Base-by-base conservation (phyloP, 2,113 vertebrate genomes). In the Chinchilla lanigera region DNA sequence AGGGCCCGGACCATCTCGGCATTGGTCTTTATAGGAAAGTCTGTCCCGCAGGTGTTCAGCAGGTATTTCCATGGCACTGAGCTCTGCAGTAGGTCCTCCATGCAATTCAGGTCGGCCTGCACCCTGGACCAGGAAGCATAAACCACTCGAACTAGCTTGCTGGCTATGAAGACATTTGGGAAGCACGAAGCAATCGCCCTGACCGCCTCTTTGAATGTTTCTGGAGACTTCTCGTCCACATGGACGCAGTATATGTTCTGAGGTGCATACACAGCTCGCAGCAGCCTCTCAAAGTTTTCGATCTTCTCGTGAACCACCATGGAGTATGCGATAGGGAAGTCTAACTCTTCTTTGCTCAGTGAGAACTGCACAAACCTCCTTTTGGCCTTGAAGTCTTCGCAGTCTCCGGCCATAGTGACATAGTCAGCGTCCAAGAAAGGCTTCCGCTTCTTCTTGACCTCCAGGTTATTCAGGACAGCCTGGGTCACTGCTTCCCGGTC, bases 11-110 rank as follows among this genome's bases (percentile, higher is more conserved):
- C 98, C 0, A 99, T 99, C 97, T 99, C 99, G 0, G 98, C 94
- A 0, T 99, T 99, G 86, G 99, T 99, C 98, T 99, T 99, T 91
- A 99, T 98, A 47, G 99, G 99, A 93, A 99, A 99, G 92, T 99
- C 99, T 0, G 99, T 98, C 92, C 99, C 99, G 0, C 99, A 99
- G 0, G 99, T 99, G 94, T 99, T 99, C 1, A 99, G 98, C 58
- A 99, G 17, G 93, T 99, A 99, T 61, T 56, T 99, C 99, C 99
- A 99, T 0, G 95, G 98, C 61, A 99, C 96, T 0, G 95, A 41
- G 44, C 98, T 99, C 65, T 73, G 97, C 67, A 99, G 94, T 83
- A 99, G 97, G 85, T 99, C 99, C 83, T 98, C 97, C 99, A 99
- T 99, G 95, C 99, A 99, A 97, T 99, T 99, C 61, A 99, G 97